Evolutionary conservation across 2,797 vertebrate species (phyloP).

Genomic region (Masticophis lateralis): DNA sequence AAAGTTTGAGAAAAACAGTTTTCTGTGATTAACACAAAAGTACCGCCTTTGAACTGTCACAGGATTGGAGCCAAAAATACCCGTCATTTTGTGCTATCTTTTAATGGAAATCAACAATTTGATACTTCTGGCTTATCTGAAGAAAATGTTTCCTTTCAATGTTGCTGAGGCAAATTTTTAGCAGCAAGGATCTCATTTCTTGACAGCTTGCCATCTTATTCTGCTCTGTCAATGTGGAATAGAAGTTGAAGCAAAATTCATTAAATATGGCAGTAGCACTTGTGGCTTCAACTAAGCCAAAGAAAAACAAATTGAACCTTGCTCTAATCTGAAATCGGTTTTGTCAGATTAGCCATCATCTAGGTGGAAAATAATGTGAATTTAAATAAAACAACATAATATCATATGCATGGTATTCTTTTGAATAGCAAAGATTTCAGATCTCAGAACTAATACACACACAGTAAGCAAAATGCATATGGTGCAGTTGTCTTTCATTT

Average conservation of each 20-base stretch:
- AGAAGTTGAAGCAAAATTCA: not conserved
- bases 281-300: not conserved
- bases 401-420: not conserved
- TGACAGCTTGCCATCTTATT: not conserved
- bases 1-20: slow-evolving; percentile 21
- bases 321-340: not conserved
- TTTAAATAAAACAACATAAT: not conserved
- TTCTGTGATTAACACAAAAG: slow-evolving; percentile 9
- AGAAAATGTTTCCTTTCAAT: not conserved
- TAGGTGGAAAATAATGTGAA: not conserved
- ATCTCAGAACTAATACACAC: not conserved
- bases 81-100: not conserved
- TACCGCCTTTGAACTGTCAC: slow-evolving; percentile 18
- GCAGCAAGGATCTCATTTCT: not conserved
- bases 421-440: not conserved
- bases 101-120: not conserved
- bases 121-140: not conserved
- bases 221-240: not conserved
- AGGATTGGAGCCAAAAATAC: not conserved
- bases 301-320: not conserved
- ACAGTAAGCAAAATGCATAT: not conserved
- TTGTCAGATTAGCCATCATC: not conserved
- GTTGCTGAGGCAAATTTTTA: not conserved
- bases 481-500: not conserved
- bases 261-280: not conserved